Percentiles rank a stretch among this genome's conserved stretches.
These are phyloP conservation scores for Delia radicum DNA, from an alignment of 1,140 invertebrate genomes.

Conservation along the genomic window DNA sequence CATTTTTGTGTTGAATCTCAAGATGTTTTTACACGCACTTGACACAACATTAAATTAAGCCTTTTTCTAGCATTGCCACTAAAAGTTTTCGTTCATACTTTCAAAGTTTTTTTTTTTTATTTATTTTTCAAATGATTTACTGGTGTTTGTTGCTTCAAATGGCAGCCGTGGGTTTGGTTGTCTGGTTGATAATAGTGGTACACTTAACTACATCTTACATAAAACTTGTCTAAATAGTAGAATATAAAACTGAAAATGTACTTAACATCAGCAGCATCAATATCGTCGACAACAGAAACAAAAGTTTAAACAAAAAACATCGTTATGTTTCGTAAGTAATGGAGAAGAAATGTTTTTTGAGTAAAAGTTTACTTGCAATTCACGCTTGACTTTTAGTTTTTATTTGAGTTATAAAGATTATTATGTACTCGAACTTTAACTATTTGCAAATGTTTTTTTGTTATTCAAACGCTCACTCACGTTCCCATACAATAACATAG, in stretches of 20 bases:
- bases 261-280: neutral
- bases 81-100: neutral
- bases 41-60: slow-evolving; percentile 23
- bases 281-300: too few relatives aligned
- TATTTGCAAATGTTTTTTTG: too few relatives aligned
- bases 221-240: too few relatives aligned
- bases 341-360: slow-evolving; percentile 4
- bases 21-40: slow-evolving; percentile 19
- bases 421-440: slow-evolving; percentile 17
- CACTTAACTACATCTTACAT: too few relatives aligned
- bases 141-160: too few relatives aligned
- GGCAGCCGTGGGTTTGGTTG: too few relatives aligned
- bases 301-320: too few relatives aligned
- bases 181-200: too few relatives aligned
- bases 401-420: slow-evolving; percentile 23
- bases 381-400: slow-evolving; percentile 20
- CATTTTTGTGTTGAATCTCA: slow-evolving; percentile 1
- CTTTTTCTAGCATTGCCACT: neutral
- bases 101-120: too few relatives aligned
- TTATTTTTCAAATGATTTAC: too few relatives aligned
- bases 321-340: neutral
- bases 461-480: too few relatives aligned
- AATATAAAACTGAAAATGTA: slow-evolving; percentile 3
- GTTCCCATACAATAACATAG: too few relatives aligned
- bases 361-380: slow-evolving; percentile 9